These are phyloP conservation scores for Cylindroiulus punctatus DNA, from an alignment of 2,888 invertebrate species.

Conservation along the genomic window DNA sequence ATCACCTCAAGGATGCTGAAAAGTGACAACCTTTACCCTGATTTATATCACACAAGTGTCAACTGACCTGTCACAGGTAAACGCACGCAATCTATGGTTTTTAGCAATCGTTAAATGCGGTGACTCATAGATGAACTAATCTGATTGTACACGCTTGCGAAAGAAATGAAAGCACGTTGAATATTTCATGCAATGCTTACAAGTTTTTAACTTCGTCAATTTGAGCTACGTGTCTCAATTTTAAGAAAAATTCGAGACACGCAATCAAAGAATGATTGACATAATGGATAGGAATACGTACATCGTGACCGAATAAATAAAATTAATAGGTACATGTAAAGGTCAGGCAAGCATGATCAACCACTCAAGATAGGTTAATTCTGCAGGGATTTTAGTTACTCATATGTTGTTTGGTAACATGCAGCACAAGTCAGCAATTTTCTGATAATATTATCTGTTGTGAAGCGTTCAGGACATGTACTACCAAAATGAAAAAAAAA, in stretches of 20 bases:
- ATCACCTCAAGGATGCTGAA: not conserved
- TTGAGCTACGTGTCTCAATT: not conserved
- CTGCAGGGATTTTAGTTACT: no score
- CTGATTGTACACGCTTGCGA: not conserved
- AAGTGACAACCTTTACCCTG: not conserved
- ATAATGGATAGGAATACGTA: no score
- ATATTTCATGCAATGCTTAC: not conserved
- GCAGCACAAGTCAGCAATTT: no score
- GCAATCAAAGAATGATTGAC: no score
- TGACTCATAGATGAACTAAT: slow-evolving; percentile 5
- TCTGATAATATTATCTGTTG: no score
- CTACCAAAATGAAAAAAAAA: no score
- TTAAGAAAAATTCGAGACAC: not conserved
- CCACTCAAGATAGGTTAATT: no score
- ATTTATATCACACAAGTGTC: not conserved
- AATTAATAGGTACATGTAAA: no score
- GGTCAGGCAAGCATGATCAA: no score
- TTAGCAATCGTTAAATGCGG: not conserved
- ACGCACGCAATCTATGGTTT: not conserved
- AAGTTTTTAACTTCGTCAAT: not conserved
- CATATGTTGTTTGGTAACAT: no score
- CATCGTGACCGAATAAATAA: no score
- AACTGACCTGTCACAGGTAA: not conserved
- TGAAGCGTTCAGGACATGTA: no score
- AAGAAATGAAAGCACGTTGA: not conserved